Conservation (phyloP, 2,888 invertebrate species). For the Eupithecia exiguata region DNA sequence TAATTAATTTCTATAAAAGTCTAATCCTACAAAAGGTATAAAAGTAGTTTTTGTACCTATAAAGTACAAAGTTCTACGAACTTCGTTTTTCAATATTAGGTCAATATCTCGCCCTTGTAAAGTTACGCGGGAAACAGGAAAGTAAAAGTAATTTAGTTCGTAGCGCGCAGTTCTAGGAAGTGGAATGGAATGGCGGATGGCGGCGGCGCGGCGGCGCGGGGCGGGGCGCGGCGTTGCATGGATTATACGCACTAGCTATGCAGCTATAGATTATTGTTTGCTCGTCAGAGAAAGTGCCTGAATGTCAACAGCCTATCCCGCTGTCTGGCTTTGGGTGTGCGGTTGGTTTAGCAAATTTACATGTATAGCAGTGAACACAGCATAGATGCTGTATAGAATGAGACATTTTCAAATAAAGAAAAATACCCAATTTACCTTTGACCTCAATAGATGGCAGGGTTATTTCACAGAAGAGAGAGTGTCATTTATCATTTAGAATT, state of each 20-base stretch:
- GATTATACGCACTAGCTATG: constrained; percentile 17
- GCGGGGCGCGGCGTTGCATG: constrained; percentile 13
- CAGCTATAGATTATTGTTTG: constrained; percentile 15
- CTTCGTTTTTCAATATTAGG: constrained; percentile 23
- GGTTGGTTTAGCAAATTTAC: neutral
- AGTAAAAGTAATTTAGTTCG: constrained; percentile 34
- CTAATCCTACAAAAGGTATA: too few relatives aligned
- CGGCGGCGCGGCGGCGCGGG: neutral
- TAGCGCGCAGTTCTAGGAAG: constrained; percentile 29
- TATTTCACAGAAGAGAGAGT: too few relatives aligned
- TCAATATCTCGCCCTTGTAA: constrained; percentile 30
- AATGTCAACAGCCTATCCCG: constrained; percentile 2
- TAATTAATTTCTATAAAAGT: too few relatives aligned
- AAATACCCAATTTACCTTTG: too few relatives aligned
- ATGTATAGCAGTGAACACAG: neutral
- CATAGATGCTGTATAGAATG: neutral
- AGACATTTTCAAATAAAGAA: too few relatives aligned
- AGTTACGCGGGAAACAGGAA: constrained; percentile 28
- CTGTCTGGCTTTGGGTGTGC: neutral
- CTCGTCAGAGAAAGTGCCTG: constrained; percentile 29
- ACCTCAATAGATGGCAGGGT: too few relatives aligned
- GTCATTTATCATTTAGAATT: too few relatives aligned
- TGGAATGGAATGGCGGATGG: constrained; percentile 19
- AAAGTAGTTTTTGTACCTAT: too few relatives aligned
- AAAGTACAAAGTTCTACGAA: neutral